Evolutionary conservation across 1,140 invertebrate species (phyloP).

Genomic region (Patella vulgata): DNA sequence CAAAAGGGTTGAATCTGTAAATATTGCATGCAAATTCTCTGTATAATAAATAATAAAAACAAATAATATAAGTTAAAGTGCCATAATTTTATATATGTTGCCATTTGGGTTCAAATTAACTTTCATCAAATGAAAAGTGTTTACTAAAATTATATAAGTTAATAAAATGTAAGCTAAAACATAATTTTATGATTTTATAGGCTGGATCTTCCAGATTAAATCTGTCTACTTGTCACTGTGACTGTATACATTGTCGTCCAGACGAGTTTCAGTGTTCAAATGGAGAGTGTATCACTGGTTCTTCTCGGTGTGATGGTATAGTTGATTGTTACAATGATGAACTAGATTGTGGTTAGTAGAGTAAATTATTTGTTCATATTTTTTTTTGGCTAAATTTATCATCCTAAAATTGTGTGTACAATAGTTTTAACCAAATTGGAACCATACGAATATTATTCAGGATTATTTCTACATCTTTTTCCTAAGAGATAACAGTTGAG

Average conservation of each 20-base stretch:
- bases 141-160: too few species aligned
- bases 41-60: too few species aligned
- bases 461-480: neutral
- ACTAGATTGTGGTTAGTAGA: slow-evolving; percentile 70
- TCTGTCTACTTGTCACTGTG: slow-evolving; percentile 75
- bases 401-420: neutral
- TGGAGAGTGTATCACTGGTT: slow-evolving; percentile 77
- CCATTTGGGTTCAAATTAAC: too few species aligned
- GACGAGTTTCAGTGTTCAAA: slow-evolving; percentile 78
- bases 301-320: slow-evolving; percentile 83
- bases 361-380: neutral
- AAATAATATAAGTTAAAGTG: too few species aligned
- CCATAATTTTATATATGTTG: too few species aligned
- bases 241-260: slow-evolving; percentile 77
- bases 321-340: slow-evolving; percentile 88
- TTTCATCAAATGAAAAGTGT: too few species aligned
- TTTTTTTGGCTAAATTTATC: neutral
- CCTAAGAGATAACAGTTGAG: neutral
- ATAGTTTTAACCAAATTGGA: neutral
- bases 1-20: too few species aligned
- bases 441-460: neutral
- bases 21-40: too few species aligned
- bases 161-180: too few species aligned
- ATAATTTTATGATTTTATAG: too few species aligned
- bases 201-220: slow-evolving; percentile 48